phyloP scores from a whole-genome alignment of 2,888 invertebrate species.

The Agrochola lychnidis region DNA sequence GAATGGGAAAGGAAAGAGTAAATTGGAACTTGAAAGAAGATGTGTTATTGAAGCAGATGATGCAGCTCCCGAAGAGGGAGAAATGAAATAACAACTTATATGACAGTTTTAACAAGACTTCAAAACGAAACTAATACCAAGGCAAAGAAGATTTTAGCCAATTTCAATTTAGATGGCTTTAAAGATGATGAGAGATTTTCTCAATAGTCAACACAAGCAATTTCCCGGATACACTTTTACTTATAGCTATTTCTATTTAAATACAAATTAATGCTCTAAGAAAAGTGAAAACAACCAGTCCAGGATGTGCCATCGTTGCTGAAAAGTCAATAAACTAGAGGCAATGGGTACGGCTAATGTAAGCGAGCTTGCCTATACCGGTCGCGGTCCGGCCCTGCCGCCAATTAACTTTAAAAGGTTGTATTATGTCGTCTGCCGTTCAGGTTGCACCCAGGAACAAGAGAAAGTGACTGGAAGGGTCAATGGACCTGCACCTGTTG shows the following conservation, averaged over 20 bases:
- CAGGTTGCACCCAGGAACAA: conserved; percentile 72
- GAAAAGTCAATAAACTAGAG: conserved; percentile 58
- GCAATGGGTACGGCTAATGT: conserved; percentile 50
- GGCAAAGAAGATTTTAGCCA: too few relatives aligned
- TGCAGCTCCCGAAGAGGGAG: background rate
- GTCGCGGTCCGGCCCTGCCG: conserved; percentile 45
- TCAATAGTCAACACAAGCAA: conserved; percentile 3
- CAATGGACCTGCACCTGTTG: conserved; percentile 65
- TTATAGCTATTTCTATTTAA: conserved; percentile 43
- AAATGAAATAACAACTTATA: background rate
- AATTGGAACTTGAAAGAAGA: conserved; percentile 12
- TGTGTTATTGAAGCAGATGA: background rate
- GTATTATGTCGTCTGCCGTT: conserved; percentile 71
- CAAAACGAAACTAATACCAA: background rate
- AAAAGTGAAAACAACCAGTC: conserved; percentile 63
- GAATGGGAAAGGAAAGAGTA: conserved; percentile 26
- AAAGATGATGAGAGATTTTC: conserved; percentile 16
- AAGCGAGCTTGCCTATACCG: conserved; percentile 37
- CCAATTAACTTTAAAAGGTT: conserved; percentile 78
- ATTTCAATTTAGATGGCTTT: background rate
- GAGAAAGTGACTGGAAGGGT: conserved; percentile 75
- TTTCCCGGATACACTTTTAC: conserved; percentile 32
- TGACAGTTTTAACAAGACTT: background rate
- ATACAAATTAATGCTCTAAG: conserved; percentile 41
- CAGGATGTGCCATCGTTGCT: conserved; percentile 44